phyloP scores from a whole-genome alignment of 1,140 invertebrate species.

The Bacillus rossius region DNA sequence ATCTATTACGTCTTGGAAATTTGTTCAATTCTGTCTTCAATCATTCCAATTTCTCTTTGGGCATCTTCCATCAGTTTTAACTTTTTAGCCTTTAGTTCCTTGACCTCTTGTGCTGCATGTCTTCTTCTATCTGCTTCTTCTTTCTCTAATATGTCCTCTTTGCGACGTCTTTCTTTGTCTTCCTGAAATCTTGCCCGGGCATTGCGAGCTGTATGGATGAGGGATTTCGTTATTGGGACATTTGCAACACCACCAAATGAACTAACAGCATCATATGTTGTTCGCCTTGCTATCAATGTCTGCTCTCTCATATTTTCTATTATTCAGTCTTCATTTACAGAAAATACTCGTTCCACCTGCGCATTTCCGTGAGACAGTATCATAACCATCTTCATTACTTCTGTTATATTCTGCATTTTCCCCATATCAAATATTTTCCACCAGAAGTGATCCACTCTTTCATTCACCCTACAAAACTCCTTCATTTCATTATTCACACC shows the following conservation, averaged over 20 bases:
- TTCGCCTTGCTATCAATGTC: constrained; percentile 20
- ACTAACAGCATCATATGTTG: constrained; percentile 18
- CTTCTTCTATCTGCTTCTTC: too few relatives aligned
- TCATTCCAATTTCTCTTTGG: too few relatives aligned
- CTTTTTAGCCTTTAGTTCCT: too few relatives aligned
- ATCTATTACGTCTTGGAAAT: too few relatives aligned
- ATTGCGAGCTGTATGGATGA: constrained; percentile 14
- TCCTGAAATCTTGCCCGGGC: constrained; percentile 14
- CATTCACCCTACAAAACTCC: constrained; percentile 8
- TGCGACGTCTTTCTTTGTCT: background rate
- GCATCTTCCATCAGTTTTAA: too few relatives aligned
- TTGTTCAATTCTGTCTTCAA: too few relatives aligned
- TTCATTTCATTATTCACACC: constrained; percentile 7
- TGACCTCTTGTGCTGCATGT: too few relatives aligned
- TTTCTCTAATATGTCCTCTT: constrained; percentile 4
- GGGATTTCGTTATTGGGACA: constrained; percentile 4
- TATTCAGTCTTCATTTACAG: constrained; percentile 23
- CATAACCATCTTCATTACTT: constrained; percentile 4
- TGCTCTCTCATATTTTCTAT: constrained; percentile 20
- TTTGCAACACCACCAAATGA: constrained; percentile 2
- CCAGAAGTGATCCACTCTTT: constrained; percentile 19
- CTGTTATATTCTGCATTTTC: background rate
- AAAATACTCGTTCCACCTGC: constrained; percentile 23
- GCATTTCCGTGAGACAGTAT: constrained; percentile 21
- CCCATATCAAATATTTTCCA: constrained; percentile 6